Evolutionary conservation across 2,888 invertebrate species (phyloP), one percentile per base, ranked within the genome.

Genomic region (Ophioninae sp.): DNA sequence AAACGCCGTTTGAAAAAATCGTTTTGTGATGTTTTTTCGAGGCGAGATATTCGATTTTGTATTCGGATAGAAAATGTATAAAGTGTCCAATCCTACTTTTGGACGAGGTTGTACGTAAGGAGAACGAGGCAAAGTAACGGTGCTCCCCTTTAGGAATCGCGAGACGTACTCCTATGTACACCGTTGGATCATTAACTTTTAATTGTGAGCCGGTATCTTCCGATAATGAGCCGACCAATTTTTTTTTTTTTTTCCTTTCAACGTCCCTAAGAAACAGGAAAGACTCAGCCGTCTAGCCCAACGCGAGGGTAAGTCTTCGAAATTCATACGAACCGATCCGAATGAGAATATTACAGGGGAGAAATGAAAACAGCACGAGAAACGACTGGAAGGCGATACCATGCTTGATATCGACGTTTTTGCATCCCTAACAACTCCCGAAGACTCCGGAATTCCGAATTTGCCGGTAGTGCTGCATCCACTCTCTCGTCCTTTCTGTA

Each of bases 121-220:
- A 22, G 23, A 10, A 78, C 41, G 76, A 75, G 76, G 72, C 20
- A 72, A 67, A 58, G 73, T 58, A 73, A 56, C 44, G 73, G 58
- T 76, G 44, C 68, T 80, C 65, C 82, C 65, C 73, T 56, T 79
- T 79, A 73, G 73, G 74, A 79, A 72, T 74, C 83, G 64, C 68
- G 59, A 77, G 59, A 80, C 72, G 23, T 63, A 41, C n/a, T 67
- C 2, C 67, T 78, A 23, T 64, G 74, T 80, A 80, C 64, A 79
- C 58, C 73, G 68, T 65, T 37, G 85, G 82, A 86, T 86, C 86
- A 86, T 86, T 86, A 84, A 86, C 85, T 84, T 86, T 85, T 86
- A 86, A 86, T 86, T 86, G 86, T 86, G 81, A 83, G 82, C 85
- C 81, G 83, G 83, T 83, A 83, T 86, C 84, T 81, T 44, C 79